phyloP scores from a whole-genome alignment of 2,113 vertebrate genomes.

The Marcusenius ussheri region DNA sequence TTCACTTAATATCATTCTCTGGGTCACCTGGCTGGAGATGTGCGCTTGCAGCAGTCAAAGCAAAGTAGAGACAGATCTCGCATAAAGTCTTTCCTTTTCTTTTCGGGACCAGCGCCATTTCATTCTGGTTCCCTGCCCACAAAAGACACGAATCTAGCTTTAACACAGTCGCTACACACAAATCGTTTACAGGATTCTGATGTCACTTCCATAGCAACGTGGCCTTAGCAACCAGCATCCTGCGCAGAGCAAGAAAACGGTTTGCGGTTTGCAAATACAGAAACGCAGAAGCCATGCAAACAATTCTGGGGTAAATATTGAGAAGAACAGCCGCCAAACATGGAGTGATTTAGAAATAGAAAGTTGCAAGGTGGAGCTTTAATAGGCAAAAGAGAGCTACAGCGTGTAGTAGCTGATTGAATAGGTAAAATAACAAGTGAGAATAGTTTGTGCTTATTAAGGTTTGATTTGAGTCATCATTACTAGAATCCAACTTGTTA shows the following conservation, averaged over 20 bases:
- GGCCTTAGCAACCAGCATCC: slow-evolving; percentile 18
- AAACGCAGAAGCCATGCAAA: neutral
- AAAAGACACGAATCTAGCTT: neutral
- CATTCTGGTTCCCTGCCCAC: neutral
- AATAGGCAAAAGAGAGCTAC: neutral
- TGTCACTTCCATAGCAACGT: slow-evolving; percentile 22
- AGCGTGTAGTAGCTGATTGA: neutral
- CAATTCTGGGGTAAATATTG: neutral
- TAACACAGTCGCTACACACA: neutral
- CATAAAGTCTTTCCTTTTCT: neutral
- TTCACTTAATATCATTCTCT: neutral
- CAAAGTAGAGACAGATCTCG: neutral
- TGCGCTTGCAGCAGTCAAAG: neutral
- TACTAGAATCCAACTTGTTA: neutral
- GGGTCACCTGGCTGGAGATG: neutral
- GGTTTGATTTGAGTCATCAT: neutral
- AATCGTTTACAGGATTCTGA: neutral
- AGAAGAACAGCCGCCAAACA: neutral
- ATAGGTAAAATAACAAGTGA: neutral
- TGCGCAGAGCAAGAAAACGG: neutral
- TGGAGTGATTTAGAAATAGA: neutral
- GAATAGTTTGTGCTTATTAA: neutral
- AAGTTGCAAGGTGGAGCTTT: neutral
- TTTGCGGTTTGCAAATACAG: neutral
- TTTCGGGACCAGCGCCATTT: neutral